Base-by-base conservation (phyloP, 2,113 vertebrate species). In the Pteronura brasiliensis region DNA sequence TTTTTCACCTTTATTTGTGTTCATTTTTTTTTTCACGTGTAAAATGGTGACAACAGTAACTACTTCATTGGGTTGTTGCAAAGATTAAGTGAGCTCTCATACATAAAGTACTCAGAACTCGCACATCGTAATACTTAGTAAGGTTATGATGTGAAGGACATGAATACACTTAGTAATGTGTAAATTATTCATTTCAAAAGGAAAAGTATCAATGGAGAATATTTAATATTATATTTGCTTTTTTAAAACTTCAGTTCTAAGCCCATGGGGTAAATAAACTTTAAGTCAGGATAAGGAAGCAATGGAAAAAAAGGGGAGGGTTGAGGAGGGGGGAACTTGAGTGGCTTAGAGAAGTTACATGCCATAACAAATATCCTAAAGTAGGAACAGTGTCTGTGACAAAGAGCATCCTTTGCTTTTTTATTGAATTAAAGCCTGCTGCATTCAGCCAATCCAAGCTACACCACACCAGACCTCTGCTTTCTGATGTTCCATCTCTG, bases 371-470 rank as follows among this genome's bases (percentile, higher is more conserved):
- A 95, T 85, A 52, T 14, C 63, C 49, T 17, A 36, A 80, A 87
- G 82, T 77, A 91, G 77, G 63, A 65, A 72, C 42, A 91, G 94
- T 52, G 65, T 87, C 84, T 94, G n/a, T 88, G 96, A 97, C 94
- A 93, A 79, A 90, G n/a, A 80, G 21, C 88, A 91, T 79, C 95
- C 72, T 91, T 95, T 3, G 34, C 63, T 72, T 82, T 91, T 72
- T 2, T 2, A 71, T 52, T 94, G 90, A 94, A 1, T 94, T 90
- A 97, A 98, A 96, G 95, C 82, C 97, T 72, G 94, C 88, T 77
- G 71, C 42, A 14, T n/a, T 31, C 61, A 55, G 67, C 65, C 69
- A 55, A 36, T 39, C 57, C 55, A 39, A 88, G 69, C 44, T 7
- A 10, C 10, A 29, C 9, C 21, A 1, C 12, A 84, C 44, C 80